These are phyloP conservation scores for Globia sparganii DNA, from an alignment of 2,888 invertebrate genomes.

Conservation along the genomic window DNA sequence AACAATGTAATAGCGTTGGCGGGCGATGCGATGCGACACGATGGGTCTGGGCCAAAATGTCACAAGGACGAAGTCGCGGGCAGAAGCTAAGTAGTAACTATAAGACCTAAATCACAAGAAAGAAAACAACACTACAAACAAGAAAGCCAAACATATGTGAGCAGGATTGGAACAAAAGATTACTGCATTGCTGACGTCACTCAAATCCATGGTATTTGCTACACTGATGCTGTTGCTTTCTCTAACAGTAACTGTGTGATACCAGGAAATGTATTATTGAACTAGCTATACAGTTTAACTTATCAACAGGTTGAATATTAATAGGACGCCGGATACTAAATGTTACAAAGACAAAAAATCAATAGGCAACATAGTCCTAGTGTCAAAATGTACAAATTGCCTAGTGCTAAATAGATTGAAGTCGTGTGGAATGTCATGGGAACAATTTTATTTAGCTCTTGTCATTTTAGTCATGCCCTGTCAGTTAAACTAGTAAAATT, in stretches of 20 bases:
- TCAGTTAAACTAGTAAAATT: conserved; percentile 7
- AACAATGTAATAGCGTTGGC: not conserved
- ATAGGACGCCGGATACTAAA: no score
- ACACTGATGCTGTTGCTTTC: not conserved
- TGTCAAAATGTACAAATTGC: no score
- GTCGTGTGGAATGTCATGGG: conserved; percentile 31
- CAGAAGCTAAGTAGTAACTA: not conserved
- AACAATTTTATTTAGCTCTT: conserved; percentile 1
- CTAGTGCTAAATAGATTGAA: no score
- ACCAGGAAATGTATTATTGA: conserved; percentile 7
- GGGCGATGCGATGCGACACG: not conserved
- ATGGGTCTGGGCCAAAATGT: not conserved
- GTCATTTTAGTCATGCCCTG: conserved; percentile 7
- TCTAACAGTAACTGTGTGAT: not conserved
- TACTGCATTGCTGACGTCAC: not conserved
- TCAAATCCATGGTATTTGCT: not conserved
- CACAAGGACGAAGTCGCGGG: not conserved
- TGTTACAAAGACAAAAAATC: no score
- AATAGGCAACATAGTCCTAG: no score
- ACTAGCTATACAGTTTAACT: not conserved
- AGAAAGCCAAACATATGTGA: not conserved
- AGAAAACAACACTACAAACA: not conserved
- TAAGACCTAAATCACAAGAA: not conserved
- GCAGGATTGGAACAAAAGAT: not conserved
- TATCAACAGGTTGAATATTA: conserved; percentile 6